Evolutionary conservation across 2,797 vertebrate genomes (phyloP).

Genomic region (Pipistrellus kuhlii): DNA sequence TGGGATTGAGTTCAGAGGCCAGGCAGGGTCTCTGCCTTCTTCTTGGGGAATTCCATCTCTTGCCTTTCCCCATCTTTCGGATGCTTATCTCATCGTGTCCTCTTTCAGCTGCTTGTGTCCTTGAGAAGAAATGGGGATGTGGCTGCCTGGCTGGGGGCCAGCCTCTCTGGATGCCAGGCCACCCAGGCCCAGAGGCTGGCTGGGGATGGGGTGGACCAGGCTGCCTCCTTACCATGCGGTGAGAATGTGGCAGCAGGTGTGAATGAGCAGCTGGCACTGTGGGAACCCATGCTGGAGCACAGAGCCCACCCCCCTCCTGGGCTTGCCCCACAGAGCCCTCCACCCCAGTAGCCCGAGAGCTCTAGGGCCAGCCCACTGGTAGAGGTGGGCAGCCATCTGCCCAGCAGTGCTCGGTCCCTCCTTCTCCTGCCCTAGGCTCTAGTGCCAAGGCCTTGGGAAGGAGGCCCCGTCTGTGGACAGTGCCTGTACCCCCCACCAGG

Average conservation of each 20-base stretch:
- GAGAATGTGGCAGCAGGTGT: conserved; percentile 79
- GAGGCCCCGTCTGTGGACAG: neutral
- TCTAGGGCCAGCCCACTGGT: neutral
- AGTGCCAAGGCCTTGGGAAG: neutral
- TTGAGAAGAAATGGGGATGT: neutral
- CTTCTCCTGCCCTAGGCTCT: neutral
- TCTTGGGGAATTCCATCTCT: neutral
- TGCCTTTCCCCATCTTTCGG: neutral
- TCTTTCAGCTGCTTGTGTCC: neutral
- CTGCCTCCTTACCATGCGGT: conserved; percentile 70
- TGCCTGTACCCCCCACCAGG: neutral
- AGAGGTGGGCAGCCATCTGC: neutral
- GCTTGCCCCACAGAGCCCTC: neutral
- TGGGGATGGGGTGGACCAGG: neutral
- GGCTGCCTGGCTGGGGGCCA: neutral
- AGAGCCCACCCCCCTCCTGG: neutral
- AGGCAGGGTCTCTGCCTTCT: neutral
- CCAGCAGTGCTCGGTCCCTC: neutral
- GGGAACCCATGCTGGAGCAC: neutral
- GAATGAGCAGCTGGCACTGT: conserved; percentile 48
- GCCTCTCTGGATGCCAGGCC: neutral
- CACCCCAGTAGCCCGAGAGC: neutral
- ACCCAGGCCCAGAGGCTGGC: neutral
- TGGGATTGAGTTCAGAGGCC: neutral
- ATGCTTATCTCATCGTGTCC: neutral